Evolutionary conservation across 2,888 invertebrate species (phyloP).

Genomic region (Microplitis deprimator): DNA sequence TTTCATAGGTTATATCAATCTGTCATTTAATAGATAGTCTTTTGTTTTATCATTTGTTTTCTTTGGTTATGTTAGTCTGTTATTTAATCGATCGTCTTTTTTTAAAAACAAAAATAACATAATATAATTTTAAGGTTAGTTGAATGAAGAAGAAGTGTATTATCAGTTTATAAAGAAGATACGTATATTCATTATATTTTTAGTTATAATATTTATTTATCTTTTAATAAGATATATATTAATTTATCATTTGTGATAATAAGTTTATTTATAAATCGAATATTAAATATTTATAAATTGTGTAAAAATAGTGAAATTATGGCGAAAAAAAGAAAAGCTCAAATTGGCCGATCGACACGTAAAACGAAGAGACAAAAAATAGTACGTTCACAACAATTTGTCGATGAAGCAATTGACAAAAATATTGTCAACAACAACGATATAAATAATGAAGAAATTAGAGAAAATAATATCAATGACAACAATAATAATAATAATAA

Average conservation of each 20-base stretch:
- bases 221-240: no score
- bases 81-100: not conserved
- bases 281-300: not conserved
- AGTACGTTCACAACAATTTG: not conserved
- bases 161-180: no score
- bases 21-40: constrained; percentile 1
- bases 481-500: not conserved
- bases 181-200: no score
- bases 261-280: no score
- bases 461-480: not conserved
- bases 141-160: no score
- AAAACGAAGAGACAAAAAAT: not conserved
- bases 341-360: not conserved
- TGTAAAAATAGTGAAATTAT: not conserved
- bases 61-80: not conserved
- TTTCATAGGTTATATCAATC: not conserved
- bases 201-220: no score
- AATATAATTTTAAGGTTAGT: no score
- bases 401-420: not conserved
- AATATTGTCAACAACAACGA: not conserved
- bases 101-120: not conserved
- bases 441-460: not conserved
- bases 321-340: not conserved
- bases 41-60: not conserved
- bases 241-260: no score